A percentile compares a stretch with the other conserved stretches of the same genome.
These are phyloP conservation scores for Anas capensis DNA, from an alignment of 2,797 vertebrate species.

Conservation along the genomic window DNA sequence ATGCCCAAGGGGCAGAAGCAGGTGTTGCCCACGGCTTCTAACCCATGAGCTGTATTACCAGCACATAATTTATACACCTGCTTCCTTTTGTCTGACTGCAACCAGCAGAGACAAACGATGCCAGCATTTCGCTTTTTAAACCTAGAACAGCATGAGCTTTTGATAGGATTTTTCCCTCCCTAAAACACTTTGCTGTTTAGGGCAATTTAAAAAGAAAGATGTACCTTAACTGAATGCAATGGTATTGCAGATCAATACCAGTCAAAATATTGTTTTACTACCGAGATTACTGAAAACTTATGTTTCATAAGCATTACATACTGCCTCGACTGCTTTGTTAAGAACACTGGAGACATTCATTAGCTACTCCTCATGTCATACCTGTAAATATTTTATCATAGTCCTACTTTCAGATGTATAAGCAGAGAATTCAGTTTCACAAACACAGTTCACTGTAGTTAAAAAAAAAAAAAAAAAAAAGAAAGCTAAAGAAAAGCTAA, in stretches of 20 bases:
- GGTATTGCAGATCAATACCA: neutral
- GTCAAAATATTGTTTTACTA: neutral
- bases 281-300: neutral
- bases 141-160: neutral
- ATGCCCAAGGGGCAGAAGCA: neutral
- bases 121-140: neutral
- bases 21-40: neutral
- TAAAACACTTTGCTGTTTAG: neutral
- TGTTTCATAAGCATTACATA: neutral
- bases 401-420: constrained; percentile 58
- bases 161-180: neutral
- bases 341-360: constrained; percentile 46
- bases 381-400: constrained; percentile 68
- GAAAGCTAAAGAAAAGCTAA: neutral
- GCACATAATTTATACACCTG: neutral
- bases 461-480: no score
- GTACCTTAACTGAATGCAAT: neutral
- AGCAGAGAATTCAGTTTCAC: constrained; percentile 36
- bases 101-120: neutral
- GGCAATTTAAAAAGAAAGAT: neutral
- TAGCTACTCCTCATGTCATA: constrained; percentile 34
- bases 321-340: neutral
- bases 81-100: neutral
- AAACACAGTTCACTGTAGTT: neutral
- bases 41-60: neutral